Evolutionary conservation across 2,797 vertebrate species (phyloP), one percentile per base, ranked within the genome.

Genomic region (Lepidocolaptes lacrymiger): DNA sequence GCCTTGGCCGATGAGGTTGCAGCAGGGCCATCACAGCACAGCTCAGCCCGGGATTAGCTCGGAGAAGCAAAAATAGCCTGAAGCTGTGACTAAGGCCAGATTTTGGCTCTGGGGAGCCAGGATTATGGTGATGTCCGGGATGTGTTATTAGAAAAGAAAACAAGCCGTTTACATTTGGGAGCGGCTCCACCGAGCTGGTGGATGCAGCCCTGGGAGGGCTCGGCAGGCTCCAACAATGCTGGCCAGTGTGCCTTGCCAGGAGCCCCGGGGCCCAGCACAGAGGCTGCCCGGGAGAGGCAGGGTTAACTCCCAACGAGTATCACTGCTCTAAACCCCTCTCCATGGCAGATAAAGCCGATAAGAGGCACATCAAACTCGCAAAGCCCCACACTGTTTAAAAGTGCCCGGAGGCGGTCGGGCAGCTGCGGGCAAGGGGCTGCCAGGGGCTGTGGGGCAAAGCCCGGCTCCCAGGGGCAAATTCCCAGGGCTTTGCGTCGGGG

Each of bases 21-120:
- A n/a, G 44, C 16, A 3, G 92, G 83, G 95, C 95, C 81, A 58
- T 78, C 68, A 63, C 68, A n/a, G 78, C 81, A 54, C 78, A 54
- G 96, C 89, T 96, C 94, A 95, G 41, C 95, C 73, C 62, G 4
- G 94, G 96, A 97, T 97, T 97, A 97, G 85, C 85, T 69, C 34
- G 16, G 75, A 37, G 93, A 94, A 94, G 79, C 94, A 97, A 97
- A 97, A 97, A 97, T 96, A 97, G 95, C 95, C 88, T 72, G 91
- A 90, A 96, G 96, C 96, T 97, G 95, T 94, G 95, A 96, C 96
- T 97, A 95, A 97, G 88, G 96, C 92, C 95, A 94, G 94, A 96
- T 97, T 97, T 97, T 97, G 96, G 95, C 97, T 96, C 96, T 92
- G 88, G 85, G 89, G 91, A 97, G 83, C 80, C 1, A 59, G 97